Conservation (phyloP, 1,140 invertebrate species). For the Gonatopus flavifemur region DNA sequence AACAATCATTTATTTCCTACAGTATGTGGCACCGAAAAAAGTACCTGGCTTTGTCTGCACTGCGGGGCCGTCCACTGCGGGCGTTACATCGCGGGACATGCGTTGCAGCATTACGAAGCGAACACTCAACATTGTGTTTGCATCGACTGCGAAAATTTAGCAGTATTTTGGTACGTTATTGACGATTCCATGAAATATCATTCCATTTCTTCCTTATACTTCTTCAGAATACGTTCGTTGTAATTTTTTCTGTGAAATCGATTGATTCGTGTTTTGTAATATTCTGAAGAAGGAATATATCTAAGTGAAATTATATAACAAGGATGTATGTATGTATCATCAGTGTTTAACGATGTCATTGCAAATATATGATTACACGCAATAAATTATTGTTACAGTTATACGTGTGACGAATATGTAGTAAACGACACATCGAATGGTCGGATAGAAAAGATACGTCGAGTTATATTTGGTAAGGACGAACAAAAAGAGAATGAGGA, state of each 20-base stretch:
- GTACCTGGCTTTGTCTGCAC: conserved; percentile 76
- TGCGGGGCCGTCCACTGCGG: conserved; percentile 77
- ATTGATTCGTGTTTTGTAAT: neutral
- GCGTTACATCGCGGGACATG: conserved; percentile 77
- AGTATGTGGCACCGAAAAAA: conserved; percentile 71
- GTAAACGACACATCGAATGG: conserved; percentile 71
- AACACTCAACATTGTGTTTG: conserved; percentile 69
- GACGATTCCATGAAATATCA: neutral
- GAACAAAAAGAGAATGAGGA: conserved; percentile 53
- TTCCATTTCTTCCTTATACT: neutral
- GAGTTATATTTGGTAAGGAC: conserved; percentile 48
- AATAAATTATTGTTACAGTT: conserved; percentile 61
- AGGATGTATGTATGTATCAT: neutral
- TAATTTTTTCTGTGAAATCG: too few relatives aligned
- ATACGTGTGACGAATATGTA: conserved; percentile 80
- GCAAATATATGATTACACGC: neutral
- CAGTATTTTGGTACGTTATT: conserved; percentile 72
- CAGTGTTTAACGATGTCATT: neutral
- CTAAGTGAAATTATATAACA: too few relatives aligned
- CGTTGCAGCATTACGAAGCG: conserved; percentile 70
- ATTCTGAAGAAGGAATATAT: too few relatives aligned
- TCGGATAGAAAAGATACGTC: conserved; percentile 65
- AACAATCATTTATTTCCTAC: conserved; percentile 30
- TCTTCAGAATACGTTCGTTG: too few relatives aligned
- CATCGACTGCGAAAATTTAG: conserved; percentile 74